Evolutionary conservation across 2,888 invertebrate genomes (phyloP).

Genomic region (Thymelicus acteon): DNA sequence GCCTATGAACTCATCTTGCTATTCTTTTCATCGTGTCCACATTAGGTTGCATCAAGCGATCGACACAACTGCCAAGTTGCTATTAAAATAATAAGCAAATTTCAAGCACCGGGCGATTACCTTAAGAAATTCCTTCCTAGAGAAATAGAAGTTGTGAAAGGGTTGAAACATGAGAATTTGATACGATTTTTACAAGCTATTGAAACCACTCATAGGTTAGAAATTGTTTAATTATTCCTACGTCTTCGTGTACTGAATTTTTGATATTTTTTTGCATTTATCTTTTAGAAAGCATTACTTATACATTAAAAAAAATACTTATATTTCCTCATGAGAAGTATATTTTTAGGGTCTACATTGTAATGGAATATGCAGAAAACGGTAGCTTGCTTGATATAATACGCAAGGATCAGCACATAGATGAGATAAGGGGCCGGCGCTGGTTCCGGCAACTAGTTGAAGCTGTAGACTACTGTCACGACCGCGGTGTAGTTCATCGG

Average conservation of each 20-base stretch:
- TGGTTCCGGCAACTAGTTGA: conserved; percentile 90
- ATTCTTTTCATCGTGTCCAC: not conserved
- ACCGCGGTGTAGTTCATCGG: conserved; percentile 92
- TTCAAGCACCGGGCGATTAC: conserved; percentile 92
- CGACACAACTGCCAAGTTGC: conserved; percentile 90
- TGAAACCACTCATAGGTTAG: conserved; percentile 92
- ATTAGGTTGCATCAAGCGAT: conserved; percentile 89
- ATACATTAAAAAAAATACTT: not conserved
- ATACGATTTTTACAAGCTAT: conserved; percentile 93
- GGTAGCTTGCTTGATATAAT: conserved; percentile 92
- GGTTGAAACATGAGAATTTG: conserved; percentile 90
- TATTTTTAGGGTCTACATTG: conserved; percentile 87
- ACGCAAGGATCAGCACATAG: conserved; percentile 88
- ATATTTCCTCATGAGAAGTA: not conserved
- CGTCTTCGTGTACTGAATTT: not conserved
- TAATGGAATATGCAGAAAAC: conserved; percentile 93
- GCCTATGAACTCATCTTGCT: not conserved
- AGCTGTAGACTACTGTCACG: conserved; percentile 91
- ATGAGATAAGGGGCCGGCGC: conserved; percentile 87
- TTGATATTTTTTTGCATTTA: no score
- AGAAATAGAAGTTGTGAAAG: conserved; percentile 93
- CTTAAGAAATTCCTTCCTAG: conserved; percentile 91
- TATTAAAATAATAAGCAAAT: conserved; percentile 93
- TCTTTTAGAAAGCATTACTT: no score
- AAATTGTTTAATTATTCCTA: not conserved